phyloP scores from a whole-genome alignment of 2,113 vertebrate species.

The Gadus macrocephalus region DNA sequence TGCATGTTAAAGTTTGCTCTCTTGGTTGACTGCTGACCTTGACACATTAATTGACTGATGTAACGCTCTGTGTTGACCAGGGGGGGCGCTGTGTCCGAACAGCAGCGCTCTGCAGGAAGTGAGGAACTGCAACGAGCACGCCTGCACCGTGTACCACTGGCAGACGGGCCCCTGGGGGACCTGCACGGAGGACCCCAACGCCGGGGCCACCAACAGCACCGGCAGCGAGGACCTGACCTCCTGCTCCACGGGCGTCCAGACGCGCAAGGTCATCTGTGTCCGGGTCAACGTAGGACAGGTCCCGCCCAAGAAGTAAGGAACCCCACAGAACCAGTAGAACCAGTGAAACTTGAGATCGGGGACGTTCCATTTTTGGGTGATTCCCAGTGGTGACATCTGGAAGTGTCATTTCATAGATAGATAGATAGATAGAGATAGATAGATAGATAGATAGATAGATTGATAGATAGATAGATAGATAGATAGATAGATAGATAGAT shows the following conservation, averaged over 20 bases:
- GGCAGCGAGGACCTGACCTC: conserved; percentile 64
- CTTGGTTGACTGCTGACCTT: no score
- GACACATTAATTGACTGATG: no score
- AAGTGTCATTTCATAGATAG: no score
- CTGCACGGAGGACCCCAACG: conserved; percentile 85
- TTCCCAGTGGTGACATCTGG: no score
- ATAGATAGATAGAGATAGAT: no score
- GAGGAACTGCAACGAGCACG: conserved; percentile 91
- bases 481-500: no score
- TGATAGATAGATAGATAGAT: no score
- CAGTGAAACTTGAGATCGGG: no score
- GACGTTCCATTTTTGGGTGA: no score
- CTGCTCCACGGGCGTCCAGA: conserved; percentile 90
- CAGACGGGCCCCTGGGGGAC: conserved; percentile 89
- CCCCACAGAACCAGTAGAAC: no score
- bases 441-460: no score
- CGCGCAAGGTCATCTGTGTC: conserved; percentile 96
- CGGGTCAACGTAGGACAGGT: conserved; percentile 97
- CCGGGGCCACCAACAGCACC: conserved; percentile 79
- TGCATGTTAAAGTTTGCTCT: no score
- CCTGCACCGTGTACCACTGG: conserved; percentile 97
- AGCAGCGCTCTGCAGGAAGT: conserved; percentile 85
- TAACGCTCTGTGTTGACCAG: conserved; percentile 54
- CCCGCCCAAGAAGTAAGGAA: conserved; percentile 94
- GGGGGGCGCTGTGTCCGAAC: conserved; percentile 85